Conservation (phyloP, 1,140 invertebrate species). For the Armadillidium nasatum region DNA sequence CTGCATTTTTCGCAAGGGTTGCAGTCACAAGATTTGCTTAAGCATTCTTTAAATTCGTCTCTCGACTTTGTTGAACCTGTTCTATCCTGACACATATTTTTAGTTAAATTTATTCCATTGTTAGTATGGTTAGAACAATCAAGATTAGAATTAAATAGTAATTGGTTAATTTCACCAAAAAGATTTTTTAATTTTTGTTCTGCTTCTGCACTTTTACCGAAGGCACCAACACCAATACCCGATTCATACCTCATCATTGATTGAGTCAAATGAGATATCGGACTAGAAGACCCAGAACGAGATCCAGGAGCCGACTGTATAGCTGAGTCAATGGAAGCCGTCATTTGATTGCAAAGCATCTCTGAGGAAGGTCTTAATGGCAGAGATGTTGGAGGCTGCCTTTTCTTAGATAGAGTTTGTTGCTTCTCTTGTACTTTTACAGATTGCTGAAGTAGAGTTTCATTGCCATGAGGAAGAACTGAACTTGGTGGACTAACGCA, state of each 20-base stretch:
- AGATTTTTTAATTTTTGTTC: not conserved
- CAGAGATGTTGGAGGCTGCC: not conserved
- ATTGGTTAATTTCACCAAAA: not conserved
- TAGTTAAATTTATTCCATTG: not conserved
- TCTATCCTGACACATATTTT: not conserved
- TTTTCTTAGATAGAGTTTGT: too few species aligned
- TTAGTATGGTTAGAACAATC: not conserved
- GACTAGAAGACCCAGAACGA: conserved; percentile 40
- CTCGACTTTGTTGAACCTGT: not conserved
- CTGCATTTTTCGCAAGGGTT: not conserved
- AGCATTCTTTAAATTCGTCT: not conserved
- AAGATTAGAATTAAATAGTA: not conserved
- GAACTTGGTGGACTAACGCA: not conserved
- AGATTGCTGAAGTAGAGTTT: not conserved
- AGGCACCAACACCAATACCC: not conserved
- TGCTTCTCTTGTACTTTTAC: not conserved
- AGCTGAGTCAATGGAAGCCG: conserved; percentile 40
- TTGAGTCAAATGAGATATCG: conserved; percentile 31
- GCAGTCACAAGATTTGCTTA: not conserved
- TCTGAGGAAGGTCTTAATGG: conserved; percentile 14
- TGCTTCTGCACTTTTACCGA: not conserved
- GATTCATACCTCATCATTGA: conserved; percentile 40
- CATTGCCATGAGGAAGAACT: not conserved
- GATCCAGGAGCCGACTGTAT: conserved; percentile 43
- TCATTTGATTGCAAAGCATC: conserved; percentile 23